Base-by-base conservation (phyloP, 2,888 invertebrate species). In the Ypsolopha sequella region DNA sequence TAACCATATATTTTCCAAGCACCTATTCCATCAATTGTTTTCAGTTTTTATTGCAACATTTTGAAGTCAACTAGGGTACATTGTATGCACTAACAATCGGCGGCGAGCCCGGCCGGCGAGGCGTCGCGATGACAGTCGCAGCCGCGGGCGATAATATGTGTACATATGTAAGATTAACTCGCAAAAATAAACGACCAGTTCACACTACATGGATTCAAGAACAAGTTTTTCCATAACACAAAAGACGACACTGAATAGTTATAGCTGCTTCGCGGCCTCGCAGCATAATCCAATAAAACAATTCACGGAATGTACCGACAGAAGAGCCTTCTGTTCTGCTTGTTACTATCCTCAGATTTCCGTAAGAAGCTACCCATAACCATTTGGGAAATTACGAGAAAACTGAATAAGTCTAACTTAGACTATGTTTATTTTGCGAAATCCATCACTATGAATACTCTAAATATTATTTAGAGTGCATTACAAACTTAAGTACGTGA, bases 181-280 rank as follows among this genome's bases (percentile, higher is more conserved):
- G 85, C 84, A 82, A 75, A 86, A 86, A 86, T 86, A 86, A 86
- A 86, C 71, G 77, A 85, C 67, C 76, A 76, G 81, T 86, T 86
- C 86, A 86, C 86, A 86, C 86, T 86, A 86, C 86, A 86, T 82
- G 84, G 85, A 80, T 84, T 84, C 81, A 82, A 85, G 79, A 86
- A 86, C 86, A 86, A 86, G 86, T 86, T 86, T 86, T 86, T 86
- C 86, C 86, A 86, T 86, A 86, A 86, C 86, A 86, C 85, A 86
- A 86, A 85, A 86, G 86, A 84, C 85, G 76, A 84, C 86, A 80
- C 82, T 86, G 86, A 86, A 86, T 86, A 86, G 86, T 86, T 86
- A 86, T 86, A 86, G 86, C 82, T 84, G 77, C 81, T 82, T 77
- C 82, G 80, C 79, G 77, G 76, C 79, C 77, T 77, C 79, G 75